Evolutionary conservation across 2,797 vertebrate genomes (phyloP), one percentile per base, ranked within the genome.

Genomic region (Malurus leucopterus): DNA sequence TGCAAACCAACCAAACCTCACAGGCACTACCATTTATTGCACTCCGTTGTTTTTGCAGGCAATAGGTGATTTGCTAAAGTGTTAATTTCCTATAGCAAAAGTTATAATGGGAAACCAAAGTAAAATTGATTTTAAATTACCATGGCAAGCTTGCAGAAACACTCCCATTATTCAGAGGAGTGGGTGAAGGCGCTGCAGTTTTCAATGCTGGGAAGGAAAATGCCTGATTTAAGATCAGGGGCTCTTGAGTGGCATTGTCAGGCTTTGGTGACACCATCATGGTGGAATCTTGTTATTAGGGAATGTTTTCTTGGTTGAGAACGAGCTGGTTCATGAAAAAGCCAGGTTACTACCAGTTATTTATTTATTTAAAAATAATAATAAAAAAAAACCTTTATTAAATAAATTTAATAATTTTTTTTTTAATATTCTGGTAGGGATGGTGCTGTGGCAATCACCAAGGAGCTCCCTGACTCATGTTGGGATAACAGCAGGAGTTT

Each of bases 121-220:
- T 85, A 87, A 90, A 93, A 92, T 93, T 90, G 93, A 93, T 93
- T 94, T 94, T 87, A 93, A 95, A 94, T 93, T 80, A 89, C 85
- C 87, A 77, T 71, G 87, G 87, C 80, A 89, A 77, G 92, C 91
- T 81, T 69, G 85, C 91, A 83, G 82, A 93, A 93, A 80, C 72
- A 54, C 30, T 93, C 26, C 58, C 69, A 74, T 90, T 93, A 89
- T 83, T 93, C 87, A 93, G 62, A 16, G 74, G 85, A 83, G 62
- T 44, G 89, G 85, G 65, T 74, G 82, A 90, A 87, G 51, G 47
- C 59, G 15, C 76, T 51, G 73, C 75, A 83, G 69, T 57, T 90
- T 80, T 74, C 72, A 63, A 43, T 38, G 62, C 57, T 79, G 38
- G 36, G 84, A 77, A 75, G 62, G 62, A 90, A 89, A 89, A 83